phyloP scores from a whole-genome alignment of 1,140 invertebrate species.

The Diorhabda elongata region DNA sequence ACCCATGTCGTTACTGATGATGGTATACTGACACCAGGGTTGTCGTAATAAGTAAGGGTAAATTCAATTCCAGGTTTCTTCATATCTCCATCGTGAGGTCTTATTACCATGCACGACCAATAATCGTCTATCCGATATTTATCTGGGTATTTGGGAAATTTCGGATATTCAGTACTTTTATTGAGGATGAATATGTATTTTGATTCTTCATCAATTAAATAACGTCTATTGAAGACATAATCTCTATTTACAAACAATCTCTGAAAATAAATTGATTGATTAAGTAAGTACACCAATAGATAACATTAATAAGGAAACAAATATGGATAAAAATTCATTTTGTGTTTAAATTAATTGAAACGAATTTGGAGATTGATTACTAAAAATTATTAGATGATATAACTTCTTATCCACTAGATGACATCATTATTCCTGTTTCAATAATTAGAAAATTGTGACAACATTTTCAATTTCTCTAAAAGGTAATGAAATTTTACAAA shows the following conservation, averaged over 20 bases:
- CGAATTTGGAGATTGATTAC: no score
- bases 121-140: constrained; percentile 71
- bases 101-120: constrained; percentile 84
- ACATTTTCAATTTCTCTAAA: no score
- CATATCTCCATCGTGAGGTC: constrained; percentile 56
- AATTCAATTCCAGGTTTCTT: constrained; percentile 69
- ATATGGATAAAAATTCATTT: no score
- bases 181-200: constrained; percentile 60
- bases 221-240: constrained; percentile 78
- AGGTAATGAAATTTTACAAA: no score
- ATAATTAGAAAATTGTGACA: no score
- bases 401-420: no score
- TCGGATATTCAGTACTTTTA: constrained; percentile 58
- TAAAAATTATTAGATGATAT: no score
- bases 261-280: constrained; percentile 46
- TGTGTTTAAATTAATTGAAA: no score
- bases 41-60: constrained; percentile 81
- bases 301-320: no score
- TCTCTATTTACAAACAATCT: constrained; percentile 80
- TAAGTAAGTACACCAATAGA: no score
- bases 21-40: constrained; percentile 72
- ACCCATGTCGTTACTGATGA: constrained; percentile 64
- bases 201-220: constrained; percentile 55
- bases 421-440: no score
- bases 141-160: constrained; percentile 54